Conservation (phyloP, 2,797 vertebrate species). For the Geotrypetes seraphini region DNA sequence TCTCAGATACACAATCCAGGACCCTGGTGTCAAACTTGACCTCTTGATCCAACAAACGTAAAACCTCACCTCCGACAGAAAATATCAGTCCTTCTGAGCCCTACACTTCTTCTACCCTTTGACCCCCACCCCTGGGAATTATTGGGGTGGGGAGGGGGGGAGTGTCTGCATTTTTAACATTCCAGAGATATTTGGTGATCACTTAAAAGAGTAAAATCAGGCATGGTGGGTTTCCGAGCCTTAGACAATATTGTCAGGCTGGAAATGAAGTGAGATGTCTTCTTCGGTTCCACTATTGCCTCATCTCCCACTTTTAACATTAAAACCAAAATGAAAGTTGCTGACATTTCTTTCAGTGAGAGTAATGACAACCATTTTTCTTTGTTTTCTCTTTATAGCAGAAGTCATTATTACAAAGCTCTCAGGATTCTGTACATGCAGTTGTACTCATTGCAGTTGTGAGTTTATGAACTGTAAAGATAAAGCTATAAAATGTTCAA, state of each 20-base stretch:
- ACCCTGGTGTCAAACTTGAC: too few relatives aligned
- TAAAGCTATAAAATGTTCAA: neutral
- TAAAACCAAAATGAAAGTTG: conserved; percentile 1
- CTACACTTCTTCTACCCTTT: too few relatives aligned
- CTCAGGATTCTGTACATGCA: conserved; percentile 9
- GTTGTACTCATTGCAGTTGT: conserved; percentile 10
- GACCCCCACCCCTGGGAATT: too few relatives aligned
- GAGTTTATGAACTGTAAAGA: conserved; percentile 13
- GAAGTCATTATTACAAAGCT: neutral
- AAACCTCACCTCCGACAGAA: too few relatives aligned
- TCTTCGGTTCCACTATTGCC: too few relatives aligned
- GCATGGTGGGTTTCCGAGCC: neutral
- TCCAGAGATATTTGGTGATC: neutral
- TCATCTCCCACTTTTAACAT: too few relatives aligned
- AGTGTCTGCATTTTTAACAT: neutral
- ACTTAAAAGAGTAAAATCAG: neutral
- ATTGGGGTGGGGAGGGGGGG: too few relatives aligned
- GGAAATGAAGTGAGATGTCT: neutral
- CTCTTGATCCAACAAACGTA: too few relatives aligned
- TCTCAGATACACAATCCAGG: too few relatives aligned
- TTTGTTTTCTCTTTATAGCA: neutral
- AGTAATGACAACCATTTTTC: conserved; percentile 2
- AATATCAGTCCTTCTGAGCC: too few relatives aligned
- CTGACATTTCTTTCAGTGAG: conserved; percentile 9
- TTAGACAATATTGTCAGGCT: neutral